Conservation (phyloP, 2,797 vertebrate species). For the Tokudaia tokunoshimensis region DNA sequence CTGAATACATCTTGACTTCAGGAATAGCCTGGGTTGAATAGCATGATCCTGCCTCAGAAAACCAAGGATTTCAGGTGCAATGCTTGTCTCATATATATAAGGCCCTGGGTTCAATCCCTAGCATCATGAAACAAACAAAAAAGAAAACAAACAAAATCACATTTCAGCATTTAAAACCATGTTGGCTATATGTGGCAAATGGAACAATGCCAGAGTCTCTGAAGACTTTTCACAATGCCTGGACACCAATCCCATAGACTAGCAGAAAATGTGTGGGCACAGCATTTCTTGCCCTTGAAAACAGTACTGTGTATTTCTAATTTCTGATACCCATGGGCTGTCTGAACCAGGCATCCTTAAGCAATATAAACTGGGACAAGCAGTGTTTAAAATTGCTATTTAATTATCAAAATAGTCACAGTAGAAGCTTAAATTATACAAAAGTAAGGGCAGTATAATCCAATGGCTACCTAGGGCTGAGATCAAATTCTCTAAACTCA, state of each 20-base stretch:
- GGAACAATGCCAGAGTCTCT: not conserved
- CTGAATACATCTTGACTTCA: not conserved
- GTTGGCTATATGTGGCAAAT: not conserved
- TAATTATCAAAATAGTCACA: conserved; percentile 37
- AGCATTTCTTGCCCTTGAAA: not conserved
- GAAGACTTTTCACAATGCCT: not conserved
- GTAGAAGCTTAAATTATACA: conserved; percentile 35
- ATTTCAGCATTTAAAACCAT: conserved; percentile 24
- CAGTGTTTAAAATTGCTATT: not conserved
- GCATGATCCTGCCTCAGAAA: not conserved
- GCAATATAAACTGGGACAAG: not conserved
- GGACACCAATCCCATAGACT: not conserved
- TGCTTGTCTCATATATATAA: not conserved
- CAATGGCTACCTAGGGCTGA: not conserved
- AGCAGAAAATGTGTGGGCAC: not conserved
- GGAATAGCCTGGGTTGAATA: not conserved
- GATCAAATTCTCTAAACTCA: conserved; percentile 10
- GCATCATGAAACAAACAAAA: not conserved
- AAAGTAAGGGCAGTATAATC: not conserved
- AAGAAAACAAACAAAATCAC: not conserved
- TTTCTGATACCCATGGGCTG: not conserved
- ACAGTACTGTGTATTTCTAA: not conserved
- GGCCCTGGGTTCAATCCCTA: not conserved
- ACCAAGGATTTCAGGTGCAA: not conserved
- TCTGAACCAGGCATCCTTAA: not conserved